Evolutionary conservation across 2,888 invertebrate genomes (phyloP).

Genomic region (Slavum lentiscoides): DNA sequence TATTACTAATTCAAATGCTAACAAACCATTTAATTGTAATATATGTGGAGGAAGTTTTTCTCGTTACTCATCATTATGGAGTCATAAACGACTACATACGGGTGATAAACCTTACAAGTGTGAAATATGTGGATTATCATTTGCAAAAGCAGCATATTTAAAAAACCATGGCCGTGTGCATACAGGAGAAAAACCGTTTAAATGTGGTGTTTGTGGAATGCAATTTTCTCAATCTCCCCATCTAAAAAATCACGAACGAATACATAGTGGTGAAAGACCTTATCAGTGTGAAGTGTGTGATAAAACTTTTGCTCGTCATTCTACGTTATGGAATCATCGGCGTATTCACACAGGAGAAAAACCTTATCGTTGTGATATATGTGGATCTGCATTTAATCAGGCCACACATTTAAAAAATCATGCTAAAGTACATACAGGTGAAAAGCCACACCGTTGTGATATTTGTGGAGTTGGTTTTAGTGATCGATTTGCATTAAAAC

Average conservation of each 20-base stretch:
- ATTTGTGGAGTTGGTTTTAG: constrained; percentile 85
- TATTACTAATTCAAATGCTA: constrained; percentile 59
- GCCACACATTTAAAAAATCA: constrained; percentile 87
- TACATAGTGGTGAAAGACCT: constrained; percentile 84
- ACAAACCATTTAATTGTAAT: constrained; percentile 86
- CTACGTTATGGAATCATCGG: constrained; percentile 85
- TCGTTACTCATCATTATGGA: constrained; percentile 81
- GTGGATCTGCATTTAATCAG: constrained; percentile 87
- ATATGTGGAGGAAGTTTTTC: constrained; percentile 70
- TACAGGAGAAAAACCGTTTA: constrained; percentile 68
- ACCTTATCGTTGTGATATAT: constrained; percentile 79
- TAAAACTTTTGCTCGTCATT: constrained; percentile 85
- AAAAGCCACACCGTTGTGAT: constrained; percentile 81
- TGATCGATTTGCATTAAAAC: constrained; percentile 82
- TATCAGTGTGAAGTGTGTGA: constrained; percentile 88
- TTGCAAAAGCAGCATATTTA: constrained; percentile 87
- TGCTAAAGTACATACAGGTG: constrained; percentile 80
- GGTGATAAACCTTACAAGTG: constrained; percentile 86
- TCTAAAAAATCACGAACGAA: constrained; percentile 84
- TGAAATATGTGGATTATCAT: constrained; percentile 82
- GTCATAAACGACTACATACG: constrained; percentile 83
- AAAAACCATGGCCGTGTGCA: constrained; percentile 88
- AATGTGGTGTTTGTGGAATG: constrained; percentile 86
- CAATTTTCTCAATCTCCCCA: constrained; percentile 88
- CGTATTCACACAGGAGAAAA: constrained; percentile 87